Evolutionary conservation across 2,888 invertebrate species (phyloP).

Genomic region (Magallana nippona): DNA sequence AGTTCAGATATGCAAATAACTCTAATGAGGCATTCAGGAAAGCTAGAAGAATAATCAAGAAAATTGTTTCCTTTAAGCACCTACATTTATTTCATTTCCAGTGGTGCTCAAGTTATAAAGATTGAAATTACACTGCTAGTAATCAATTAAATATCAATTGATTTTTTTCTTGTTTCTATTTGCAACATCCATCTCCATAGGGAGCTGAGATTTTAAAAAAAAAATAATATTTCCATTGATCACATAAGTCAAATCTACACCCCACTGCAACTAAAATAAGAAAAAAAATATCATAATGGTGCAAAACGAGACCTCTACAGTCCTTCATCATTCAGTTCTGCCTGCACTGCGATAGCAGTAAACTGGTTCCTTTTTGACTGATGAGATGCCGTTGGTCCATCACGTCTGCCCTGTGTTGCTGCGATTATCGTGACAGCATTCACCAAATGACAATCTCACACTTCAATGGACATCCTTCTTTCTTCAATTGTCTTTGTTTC

Average conservation of each 20-base stretch:
- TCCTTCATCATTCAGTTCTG: not conserved
- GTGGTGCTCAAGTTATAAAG: not conserved
- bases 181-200: too few relatives aligned
- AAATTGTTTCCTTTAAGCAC: slow-evolving; percentile 13
- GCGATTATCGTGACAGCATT: not conserved
- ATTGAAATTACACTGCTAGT: too few relatives aligned
- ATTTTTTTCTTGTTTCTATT: too few relatives aligned
- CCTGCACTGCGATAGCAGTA: not conserved
- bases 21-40: slow-evolving; percentile 16
- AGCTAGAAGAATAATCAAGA: slow-evolving; percentile 21
- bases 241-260: too few relatives aligned
- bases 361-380: slow-evolving; percentile 24
- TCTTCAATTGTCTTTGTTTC: slow-evolving; percentile 10
- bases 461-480: not conserved
- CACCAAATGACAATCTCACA: not conserved
- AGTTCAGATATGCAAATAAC: slow-evolving; percentile 25
- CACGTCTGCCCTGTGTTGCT: not conserved
- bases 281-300: not conserved
- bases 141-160: too few relatives aligned
- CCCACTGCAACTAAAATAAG: not conserved
- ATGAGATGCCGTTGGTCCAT: not conserved
- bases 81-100: slow-evolving; percentile 27
- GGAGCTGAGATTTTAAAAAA: too few relatives aligned
- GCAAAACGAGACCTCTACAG: not conserved
- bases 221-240: too few relatives aligned